Evolutionary conservation across 1,140 invertebrate genomes (phyloP).

Genomic region (Drosophila subobscura): DNA sequence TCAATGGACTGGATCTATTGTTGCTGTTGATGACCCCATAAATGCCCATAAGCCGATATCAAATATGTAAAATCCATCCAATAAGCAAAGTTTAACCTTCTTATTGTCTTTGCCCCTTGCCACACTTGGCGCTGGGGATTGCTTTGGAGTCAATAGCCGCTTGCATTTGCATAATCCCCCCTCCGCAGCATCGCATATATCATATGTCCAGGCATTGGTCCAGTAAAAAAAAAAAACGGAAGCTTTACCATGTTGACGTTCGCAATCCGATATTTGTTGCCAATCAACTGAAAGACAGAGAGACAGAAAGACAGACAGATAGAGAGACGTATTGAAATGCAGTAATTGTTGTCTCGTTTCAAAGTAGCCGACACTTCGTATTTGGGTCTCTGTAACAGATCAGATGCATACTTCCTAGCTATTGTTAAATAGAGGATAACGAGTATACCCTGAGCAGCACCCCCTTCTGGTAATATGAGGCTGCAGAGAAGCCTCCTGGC

Average conservation of each 20-base stretch:
- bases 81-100: slow-evolving; percentile 65
- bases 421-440: slow-evolving; percentile 74
- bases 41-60: slow-evolving; percentile 32
- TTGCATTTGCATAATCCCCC: slow-evolving; percentile 42
- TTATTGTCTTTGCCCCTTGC: slow-evolving; percentile 69
- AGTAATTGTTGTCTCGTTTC: slow-evolving; percentile 28
- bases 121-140: slow-evolving; percentile 34
- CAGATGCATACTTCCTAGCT: slow-evolving; percentile 67
- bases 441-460: slow-evolving; percentile 44
- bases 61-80: slow-evolving; percentile 44
- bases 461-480: slow-evolving; percentile 49
- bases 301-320: neutral
- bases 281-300: slow-evolving; percentile 9
- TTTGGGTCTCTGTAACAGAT: slow-evolving; percentile 62
- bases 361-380: slow-evolving; percentile 33
- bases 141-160: slow-evolving; percentile 32
- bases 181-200: slow-evolving; percentile 26
- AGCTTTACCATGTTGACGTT: slow-evolving; percentile 4
- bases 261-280: slow-evolving; percentile 7
- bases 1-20: slow-evolving; percentile 21
- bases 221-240: slow-evolving; percentile 14
- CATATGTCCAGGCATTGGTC: slow-evolving; percentile 34
- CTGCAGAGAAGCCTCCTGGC: slow-evolving; percentile 24
- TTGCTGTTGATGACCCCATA: slow-evolving; percentile 41
- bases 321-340: slow-evolving; percentile 21